These are phyloP conservation scores for Philotrypesis tridentata DNA, from an alignment of 1,140 invertebrate genomes.

Conservation along the genomic window DNA sequence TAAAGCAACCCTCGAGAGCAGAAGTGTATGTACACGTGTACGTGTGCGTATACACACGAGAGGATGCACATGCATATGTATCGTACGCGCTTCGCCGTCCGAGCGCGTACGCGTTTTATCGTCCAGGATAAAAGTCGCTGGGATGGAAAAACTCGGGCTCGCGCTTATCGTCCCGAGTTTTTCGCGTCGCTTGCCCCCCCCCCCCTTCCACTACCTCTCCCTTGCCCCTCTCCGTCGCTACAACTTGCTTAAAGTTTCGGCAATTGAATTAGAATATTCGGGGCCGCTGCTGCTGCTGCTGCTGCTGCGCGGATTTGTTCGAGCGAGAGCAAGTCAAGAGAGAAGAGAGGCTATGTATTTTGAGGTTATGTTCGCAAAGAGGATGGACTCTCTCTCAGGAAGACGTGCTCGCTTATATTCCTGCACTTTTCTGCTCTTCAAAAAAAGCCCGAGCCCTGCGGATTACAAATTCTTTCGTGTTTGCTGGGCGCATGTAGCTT, in stretches of 20 bases:
- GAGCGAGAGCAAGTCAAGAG: no score
- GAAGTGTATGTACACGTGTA: neutral
- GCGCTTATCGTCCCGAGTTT: constrained; percentile 32
- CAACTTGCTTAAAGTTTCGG: constrained; percentile 13
- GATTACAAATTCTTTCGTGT: no score
- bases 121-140: constrained; percentile 30
- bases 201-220: neutral
- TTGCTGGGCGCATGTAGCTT: no score
- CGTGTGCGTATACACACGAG: no score
- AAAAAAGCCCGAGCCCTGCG: no score
- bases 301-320: neutral
- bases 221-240: neutral
- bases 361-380: neutral
- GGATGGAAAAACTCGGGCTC: constrained; percentile 41
- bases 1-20: neutral
- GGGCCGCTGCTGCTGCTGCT: neutral
- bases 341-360: neutral
- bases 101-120: constrained; percentile 31
- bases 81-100: neutral
- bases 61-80: neutral
- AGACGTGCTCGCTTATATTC: neutral
- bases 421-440: no score
- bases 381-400: no score
- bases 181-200: constrained; percentile 7
- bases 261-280: constrained; percentile 45